Evolutionary conservation across 2,797 vertebrate species (phyloP), one percentile per base, ranked within the genome.

Genomic region (Neosalanx taihuensis): DNA sequence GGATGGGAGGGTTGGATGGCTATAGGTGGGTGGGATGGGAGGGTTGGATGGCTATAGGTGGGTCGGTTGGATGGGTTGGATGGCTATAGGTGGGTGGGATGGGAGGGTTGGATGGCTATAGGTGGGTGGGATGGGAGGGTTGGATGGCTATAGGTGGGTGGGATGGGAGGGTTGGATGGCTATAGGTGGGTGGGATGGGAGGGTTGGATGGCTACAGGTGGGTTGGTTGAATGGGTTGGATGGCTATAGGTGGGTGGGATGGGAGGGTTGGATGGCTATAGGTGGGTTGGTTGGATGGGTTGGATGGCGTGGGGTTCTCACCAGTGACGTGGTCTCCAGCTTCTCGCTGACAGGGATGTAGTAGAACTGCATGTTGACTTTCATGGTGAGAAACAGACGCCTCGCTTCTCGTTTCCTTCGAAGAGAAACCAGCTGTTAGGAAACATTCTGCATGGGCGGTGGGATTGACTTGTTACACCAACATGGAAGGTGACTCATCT

Each of bases 351-450:
- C 93, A 0, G 96, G 96, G 81, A 98, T 91, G 84, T 98, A 95
- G 87, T 97, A 99, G 87, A 99, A 93, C 82, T 97, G 95, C 68
- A 98, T 89, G 86, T 94, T 94, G 81, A 97, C 87, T 88, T 94
- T 93, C 71, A 88, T 88, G 0, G 95, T 96, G 68, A 97, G 92
- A 87, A 94, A 96, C 63, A 92, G 91, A 41, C 93, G 89, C 3
- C 95, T 89, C 0, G 93, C 92, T 86, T 99, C 97, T 76, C 93
- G 91, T 87, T 97, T 98, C 90, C 97, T 99, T 87, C 35, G 62
- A 81, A 67, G 0, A 60, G 70, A 78, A 69, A 72, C 6, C 75
- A 70, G 13, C 76, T n/a, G 64, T 41, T 18, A 29, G 41, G 37
- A 26, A 9, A 10, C 6, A 3, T 29, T 18, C 17, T 31, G 29